A percentile compares a stretch with the other conserved stretches of the same genome.
phyloP scores from a whole-genome alignment of 35 echinoderm and acorn worm species.

The Ophiothrix spiculata region DNA sequence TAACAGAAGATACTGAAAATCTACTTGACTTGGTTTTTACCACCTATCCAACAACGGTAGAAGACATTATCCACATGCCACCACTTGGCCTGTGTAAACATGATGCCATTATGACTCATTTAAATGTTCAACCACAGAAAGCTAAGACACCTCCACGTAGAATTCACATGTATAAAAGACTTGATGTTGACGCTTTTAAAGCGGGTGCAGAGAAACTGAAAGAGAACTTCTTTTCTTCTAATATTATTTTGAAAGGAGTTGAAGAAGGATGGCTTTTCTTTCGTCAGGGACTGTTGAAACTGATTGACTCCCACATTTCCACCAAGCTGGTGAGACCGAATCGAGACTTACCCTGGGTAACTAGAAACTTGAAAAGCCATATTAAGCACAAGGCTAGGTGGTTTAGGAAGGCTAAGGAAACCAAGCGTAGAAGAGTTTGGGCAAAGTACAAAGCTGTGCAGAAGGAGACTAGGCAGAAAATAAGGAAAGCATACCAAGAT shows the following conservation, averaged over 20 bases:
- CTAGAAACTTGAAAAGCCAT: constrained; percentile 5
- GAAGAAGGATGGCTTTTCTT: constrained; percentile 18
- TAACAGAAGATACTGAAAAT: constrained; percentile 24
- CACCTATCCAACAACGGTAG: constrained; percentile 19
- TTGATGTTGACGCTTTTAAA: background rate
- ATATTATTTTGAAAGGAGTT: background rate
- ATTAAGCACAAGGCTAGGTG: constrained; percentile 9
- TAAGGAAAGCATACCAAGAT: constrained; percentile 19
- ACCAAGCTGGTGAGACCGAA: constrained; percentile 7
- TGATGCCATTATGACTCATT: constrained; percentile 19
- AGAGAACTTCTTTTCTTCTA: background rate
- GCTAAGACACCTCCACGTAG: background rate
- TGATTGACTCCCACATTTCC: constrained; percentile 29
- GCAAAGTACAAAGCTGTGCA: constrained; percentile 14
- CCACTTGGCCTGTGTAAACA: constrained; percentile 34
- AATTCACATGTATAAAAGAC: constrained; percentile 8
- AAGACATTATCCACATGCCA: constrained; percentile 28
- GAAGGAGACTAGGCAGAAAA: background rate
- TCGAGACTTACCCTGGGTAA: constrained; percentile 31
- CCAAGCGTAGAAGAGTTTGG: constrained; percentile 1
- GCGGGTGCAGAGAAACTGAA: background rate
- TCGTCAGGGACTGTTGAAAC: background rate
- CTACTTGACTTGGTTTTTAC: background rate
- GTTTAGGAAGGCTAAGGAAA: constrained; percentile 18
- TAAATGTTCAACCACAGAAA: constrained; percentile 18